These are phyloP conservation scores for Acomys russatus DNA, from an alignment of 2,797 vertebrate genomes.

Conservation along the genomic window DNA sequence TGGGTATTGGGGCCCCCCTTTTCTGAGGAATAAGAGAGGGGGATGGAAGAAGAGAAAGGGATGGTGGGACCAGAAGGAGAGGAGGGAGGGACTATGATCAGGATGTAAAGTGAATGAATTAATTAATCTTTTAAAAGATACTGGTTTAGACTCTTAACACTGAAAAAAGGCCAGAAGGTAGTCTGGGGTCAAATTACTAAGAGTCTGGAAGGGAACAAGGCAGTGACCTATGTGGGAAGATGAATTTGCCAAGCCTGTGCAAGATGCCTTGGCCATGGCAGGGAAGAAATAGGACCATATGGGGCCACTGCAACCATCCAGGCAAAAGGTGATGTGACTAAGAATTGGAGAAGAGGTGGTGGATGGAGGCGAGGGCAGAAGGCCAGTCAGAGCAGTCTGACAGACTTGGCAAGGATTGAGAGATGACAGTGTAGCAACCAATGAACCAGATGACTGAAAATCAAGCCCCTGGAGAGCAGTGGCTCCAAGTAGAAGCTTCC, in stretches of 20 bases:
- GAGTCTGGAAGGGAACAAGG: neutral
- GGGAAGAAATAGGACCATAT: neutral
- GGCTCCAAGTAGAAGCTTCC: neutral
- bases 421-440: neutral
- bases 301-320: neutral
- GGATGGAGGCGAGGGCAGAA: neutral
- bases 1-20: too few species aligned
- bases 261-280: constrained; percentile 4
- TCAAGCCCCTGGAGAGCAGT: neutral
- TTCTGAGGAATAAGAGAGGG: too few species aligned
- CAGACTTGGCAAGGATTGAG: neutral
- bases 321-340: neutral
- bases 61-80: too few species aligned
- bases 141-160: neutral
- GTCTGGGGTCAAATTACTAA: neutral
- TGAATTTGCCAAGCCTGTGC: neutral
- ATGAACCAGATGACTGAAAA: neutral
- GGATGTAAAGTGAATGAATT: too few species aligned
- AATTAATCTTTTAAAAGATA: neutral
- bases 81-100: too few species aligned
- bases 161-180: neutral
- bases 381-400: neutral
- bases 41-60: too few species aligned
- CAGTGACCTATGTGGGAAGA: neutral
- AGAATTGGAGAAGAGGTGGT: constrained; percentile 44